Conservation (phyloP, 2,797 vertebrate species). For the Borostomias antarcticus region DNA sequence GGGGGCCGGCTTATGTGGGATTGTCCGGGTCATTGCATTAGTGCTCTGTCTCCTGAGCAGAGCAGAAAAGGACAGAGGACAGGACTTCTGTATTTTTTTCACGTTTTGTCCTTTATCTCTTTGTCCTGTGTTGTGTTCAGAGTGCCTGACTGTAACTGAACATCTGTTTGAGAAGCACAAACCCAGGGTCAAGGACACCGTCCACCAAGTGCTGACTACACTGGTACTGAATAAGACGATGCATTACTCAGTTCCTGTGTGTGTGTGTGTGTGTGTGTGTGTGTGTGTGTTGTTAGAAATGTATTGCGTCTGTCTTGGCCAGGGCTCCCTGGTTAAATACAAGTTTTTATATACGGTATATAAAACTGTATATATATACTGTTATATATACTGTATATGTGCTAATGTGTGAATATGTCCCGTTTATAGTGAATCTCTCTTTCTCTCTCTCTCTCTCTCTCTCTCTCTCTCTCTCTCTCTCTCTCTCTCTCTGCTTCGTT, state of each 20-base stretch:
- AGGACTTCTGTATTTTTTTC: too few relatives aligned
- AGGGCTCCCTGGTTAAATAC: background rate
- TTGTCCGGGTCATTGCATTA: background rate
- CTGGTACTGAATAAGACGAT: constrained; percentile 58
- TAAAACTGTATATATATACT: too few relatives aligned
- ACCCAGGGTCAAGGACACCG: constrained; percentile 28
- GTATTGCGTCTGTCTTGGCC: background rate
- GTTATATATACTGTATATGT: background rate
- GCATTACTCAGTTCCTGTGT: background rate
- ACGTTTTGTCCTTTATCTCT: background rate
- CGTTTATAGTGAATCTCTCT: background rate
- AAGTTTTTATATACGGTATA: background rate
- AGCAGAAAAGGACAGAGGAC: background rate
- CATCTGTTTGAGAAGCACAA: constrained; percentile 55
- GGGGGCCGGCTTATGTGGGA: background rate
- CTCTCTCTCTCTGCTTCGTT: constrained; percentile 41
- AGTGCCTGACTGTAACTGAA: constrained; percentile 59
- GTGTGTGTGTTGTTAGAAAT: too few relatives aligned
- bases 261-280: too few relatives aligned
- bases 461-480: background rate
- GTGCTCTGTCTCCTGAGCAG: background rate
- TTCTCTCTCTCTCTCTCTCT: background rate
- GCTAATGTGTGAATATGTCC: background rate
- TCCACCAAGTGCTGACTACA: constrained; percentile 45
- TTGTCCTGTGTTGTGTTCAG: constrained; percentile 41